Evolutionary conservation across 2,113 vertebrate species (phyloP).

Genomic region (Poecile atricapillus): DNA sequence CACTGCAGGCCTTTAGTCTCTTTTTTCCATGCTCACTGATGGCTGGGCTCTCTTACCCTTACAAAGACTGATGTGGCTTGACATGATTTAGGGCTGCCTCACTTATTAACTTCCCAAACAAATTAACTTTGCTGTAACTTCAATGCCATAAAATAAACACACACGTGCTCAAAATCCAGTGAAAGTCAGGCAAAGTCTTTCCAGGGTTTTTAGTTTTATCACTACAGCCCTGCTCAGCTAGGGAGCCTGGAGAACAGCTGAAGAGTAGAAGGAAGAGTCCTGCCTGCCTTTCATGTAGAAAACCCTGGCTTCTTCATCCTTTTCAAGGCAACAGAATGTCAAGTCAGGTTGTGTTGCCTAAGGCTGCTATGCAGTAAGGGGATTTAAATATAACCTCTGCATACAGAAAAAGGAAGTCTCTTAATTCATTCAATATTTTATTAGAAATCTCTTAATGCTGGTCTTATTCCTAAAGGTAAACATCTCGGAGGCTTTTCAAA

Average conservation of each 20-base stretch:
- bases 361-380: conserved; percentile 55
- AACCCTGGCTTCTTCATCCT: conserved; percentile 43
- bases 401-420: conserved; percentile 61
- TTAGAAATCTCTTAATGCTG: conserved; percentile 67
- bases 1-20: background rate
- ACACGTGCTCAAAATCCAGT: background rate
- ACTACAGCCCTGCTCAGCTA: background rate
- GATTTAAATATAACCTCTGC: conserved; percentile 66
- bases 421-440: conserved; percentile 75
- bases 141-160: background rate
- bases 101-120: background rate
- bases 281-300: conserved; percentile 59
- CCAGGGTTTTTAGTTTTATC: conserved; percentile 40
- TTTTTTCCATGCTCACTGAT: background rate
- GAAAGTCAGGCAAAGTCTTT: conserved; percentile 43
- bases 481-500: conserved; percentile 63
- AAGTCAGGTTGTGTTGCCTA: conserved; percentile 70
- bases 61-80: background rate
- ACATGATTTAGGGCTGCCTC: background rate
- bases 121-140: background rate
- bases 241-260: conserved; percentile 33
- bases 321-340: conserved; percentile 60
- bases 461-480: conserved; percentile 67
- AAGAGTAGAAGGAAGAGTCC: conserved; percentile 38
- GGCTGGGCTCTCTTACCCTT: background rate